Evolutionary conservation across 1,140 invertebrate species (phyloP).

Genomic region (Drosophila insularis): DNA sequence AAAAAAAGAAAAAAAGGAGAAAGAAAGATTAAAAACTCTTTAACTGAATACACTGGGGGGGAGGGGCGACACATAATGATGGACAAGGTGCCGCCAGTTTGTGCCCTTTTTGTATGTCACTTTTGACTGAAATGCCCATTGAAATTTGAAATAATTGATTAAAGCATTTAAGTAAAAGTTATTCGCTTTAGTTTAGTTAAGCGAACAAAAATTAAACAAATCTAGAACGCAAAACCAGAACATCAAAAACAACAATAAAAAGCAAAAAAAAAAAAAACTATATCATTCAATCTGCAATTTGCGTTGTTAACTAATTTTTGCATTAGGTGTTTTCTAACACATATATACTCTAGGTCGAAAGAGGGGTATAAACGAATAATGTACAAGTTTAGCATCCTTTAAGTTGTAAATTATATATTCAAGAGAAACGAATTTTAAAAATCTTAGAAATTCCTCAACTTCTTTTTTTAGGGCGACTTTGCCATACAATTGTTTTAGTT

Average conservation of each 20-base stretch:
- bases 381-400: no score
- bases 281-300: conserved; percentile 20
- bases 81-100: conserved; percentile 22
- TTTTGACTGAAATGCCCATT: not conserved
- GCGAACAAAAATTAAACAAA: not conserved
- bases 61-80: conserved; percentile 16
- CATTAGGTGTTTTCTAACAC: conserved; percentile 35
- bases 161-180: conserved; percentile 30
- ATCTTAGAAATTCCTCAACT: no score
- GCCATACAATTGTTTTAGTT: no score
- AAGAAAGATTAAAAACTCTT: conserved; percentile 66
- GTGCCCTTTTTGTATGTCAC: no score
- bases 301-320: conserved; percentile 49
- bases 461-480: no score
- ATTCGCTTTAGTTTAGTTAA: not conserved
- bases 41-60: conserved; percentile 22
- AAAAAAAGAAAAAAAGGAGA: conserved; percentile 13
- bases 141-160: conserved; percentile 30
- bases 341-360: not conserved
- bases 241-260: not conserved
- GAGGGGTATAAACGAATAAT: no score
- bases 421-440: no score
- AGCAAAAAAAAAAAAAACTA: conserved; percentile 5
- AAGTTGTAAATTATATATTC: no score
- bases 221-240: conserved; percentile 55